phyloP scores from a whole-genome alignment of 2,113 vertebrate species.

The Coreoperca whiteheadi region DNA sequence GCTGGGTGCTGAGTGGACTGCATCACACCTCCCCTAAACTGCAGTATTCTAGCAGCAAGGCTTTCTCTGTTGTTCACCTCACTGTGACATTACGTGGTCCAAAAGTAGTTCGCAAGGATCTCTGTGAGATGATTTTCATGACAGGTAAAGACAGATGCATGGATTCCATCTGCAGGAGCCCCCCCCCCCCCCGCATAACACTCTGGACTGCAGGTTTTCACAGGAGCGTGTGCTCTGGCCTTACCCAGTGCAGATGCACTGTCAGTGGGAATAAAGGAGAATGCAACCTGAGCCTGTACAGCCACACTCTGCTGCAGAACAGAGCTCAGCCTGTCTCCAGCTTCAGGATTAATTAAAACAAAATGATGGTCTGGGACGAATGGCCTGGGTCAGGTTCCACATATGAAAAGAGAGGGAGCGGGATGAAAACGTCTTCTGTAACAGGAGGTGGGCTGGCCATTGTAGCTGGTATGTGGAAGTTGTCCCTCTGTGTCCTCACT shows the following conservation, averaged over 20 bases:
- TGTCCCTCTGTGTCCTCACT: conserved; percentile 49
- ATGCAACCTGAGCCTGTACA: conserved; percentile 59
- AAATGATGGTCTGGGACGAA: conserved; percentile 45
- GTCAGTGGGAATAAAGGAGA: conserved; percentile 58
- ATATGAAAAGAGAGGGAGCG: conserved; percentile 36
- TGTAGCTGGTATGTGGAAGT: conserved; percentile 38
- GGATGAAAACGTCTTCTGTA: conserved; percentile 34
- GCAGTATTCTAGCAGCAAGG: neutral
- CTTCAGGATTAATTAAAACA: conserved; percentile 64
- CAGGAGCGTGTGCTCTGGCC: conserved; percentile 1
- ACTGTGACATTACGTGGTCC: neutral
- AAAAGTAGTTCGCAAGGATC: neutral
- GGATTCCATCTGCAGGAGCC: conserved; percentile 38
- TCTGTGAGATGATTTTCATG: neutral
- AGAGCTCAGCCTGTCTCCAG: conserved; percentile 3
- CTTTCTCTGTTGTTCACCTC: neutral
- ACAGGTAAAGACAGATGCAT: conserved; percentile 34
- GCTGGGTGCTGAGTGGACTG: too few relatives aligned
- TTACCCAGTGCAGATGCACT: conserved; percentile 39
- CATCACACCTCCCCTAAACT: neutral
- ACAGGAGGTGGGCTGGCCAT: conserved; percentile 24
- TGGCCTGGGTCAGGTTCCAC: conserved; percentile 44
- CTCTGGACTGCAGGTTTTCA: conserved; percentile 11
- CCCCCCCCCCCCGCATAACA: neutral
- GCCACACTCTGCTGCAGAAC: conserved; percentile 45